Evolutionary conservation across 2,888 invertebrate species (phyloP), one percentile per base, ranked within the genome.

Genomic region (Minunthozetes semirufus): DNA sequence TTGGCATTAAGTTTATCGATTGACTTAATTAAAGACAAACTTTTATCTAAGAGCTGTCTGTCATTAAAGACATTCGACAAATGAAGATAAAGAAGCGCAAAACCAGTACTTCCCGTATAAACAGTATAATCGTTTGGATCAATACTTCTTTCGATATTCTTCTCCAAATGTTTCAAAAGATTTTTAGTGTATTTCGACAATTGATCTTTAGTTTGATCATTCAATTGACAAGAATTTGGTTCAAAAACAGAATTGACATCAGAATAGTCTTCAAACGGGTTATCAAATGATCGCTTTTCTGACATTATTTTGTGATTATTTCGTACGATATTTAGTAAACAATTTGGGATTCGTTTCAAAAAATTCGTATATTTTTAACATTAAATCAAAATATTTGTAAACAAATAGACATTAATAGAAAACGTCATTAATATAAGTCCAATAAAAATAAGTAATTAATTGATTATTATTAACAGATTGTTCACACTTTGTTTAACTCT

Each of bases 81-180:
- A 78, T 86, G 85, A 73, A 89, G 85, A 81, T 88, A 88, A 78
- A 88, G 84, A 53, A 89, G 83, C 48, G 89, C 89, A 76, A 90
- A 84, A 46, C 92, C 92, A 78, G 88, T 83, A 74, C 87, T 87
- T 48, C 92, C 92, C 11, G 91, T 91, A 80, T 92, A 92, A 0
- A 92, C 85, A 5, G 89, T 88, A 79, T 85, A 85, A 84, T 91
- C 89, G 48, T 81, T 78, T 70, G 79, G 76, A 71, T 81, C 81
- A 8, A 61, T 70, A 33, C 29, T 56, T 27, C 38, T 5, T 22
- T 63, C 17, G 25, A 70, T 48, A 17, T 75, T 61, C 4, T 29
- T 22, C 48, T 75, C 75, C n/a, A 75, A 72, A 53, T 56, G n/a
- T 13, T 68, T 75, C 33, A 72, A 38, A 4, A 75, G 33, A n/a